Base-by-base conservation (phyloP, 2,888 invertebrate genomes). In the Phortica magna region DNA sequence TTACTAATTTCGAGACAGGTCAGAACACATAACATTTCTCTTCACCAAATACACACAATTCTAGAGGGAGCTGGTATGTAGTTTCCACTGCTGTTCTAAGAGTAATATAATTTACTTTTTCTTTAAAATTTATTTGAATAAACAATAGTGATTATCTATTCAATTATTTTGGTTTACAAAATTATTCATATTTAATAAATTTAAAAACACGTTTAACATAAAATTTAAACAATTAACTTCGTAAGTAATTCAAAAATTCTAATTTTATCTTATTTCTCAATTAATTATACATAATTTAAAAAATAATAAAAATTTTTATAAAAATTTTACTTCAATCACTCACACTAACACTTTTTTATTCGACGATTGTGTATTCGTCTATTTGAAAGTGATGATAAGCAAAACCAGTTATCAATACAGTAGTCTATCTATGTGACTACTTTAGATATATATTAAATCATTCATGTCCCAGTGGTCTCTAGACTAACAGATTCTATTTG, bases 341-440 rank as follows among this genome's bases (percentile, higher is more conserved):
- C 65, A 65, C 65, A 65, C 65, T 65, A 65, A 65, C 65, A 65
- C 65, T 65, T 65, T 65, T 61, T 12, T 65, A 42, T 65, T 65
- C 42, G 3, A 31, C 1, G 3, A 31, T 1, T 65, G 39, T 65
- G 65, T 65, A 65, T 65, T 65, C 65, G 31, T 64, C 59, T 59
- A 17, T 59, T 59, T 67, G 43, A 1, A 31, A 67, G 67, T 41
- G 43, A n/a, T 67, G 43, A n/a, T 17, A 41, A 67, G n/a, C 14
- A 67, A 67, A 67, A 22, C 19, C 6, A 7, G 19, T 41, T 42
- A 17, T 7, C 22, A 14, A 10, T 9, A 7, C n/a, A 7, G 59
- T 59, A 59, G 7, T 14, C 48, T 12, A 48, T 48, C 9, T 48
- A 14, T 9, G 48, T 2, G 48, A 48, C 9, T 48, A 48, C 48